These are phyloP conservation scores for Rhinogobio ventralis DNA, from an alignment of 2,797 vertebrate genomes.

Conservation along the genomic window DNA sequence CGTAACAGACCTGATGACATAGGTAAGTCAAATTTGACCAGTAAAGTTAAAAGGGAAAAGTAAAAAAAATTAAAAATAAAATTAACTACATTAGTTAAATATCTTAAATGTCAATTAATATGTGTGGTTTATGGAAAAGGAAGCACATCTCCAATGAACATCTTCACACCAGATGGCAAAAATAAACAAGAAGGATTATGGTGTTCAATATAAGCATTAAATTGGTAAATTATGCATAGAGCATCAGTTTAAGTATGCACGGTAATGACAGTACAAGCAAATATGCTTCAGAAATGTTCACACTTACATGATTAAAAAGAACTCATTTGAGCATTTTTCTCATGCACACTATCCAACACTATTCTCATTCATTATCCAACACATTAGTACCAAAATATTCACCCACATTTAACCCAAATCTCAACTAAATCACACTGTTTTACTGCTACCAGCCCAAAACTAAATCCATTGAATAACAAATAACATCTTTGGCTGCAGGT, in stretches of 20 bases:
- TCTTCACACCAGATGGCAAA: conserved; percentile 3
- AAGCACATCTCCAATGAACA: conserved; percentile 2
- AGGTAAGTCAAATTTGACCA: not conserved
- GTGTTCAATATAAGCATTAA: conserved; percentile 14
- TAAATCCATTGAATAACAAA: conserved; percentile 29
- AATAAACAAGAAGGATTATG: conserved; percentile 23
- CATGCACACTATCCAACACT: no score
- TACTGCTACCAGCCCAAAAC: conserved; percentile 46
- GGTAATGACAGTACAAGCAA: conserved; percentile 24
- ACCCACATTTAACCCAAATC: not conserved
- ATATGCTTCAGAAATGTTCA: conserved; percentile 9
- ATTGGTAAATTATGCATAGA: conserved; percentile 29
- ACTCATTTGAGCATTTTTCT: not conserved
- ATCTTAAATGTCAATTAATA: not conserved
- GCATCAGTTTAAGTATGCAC: conserved; percentile 28
- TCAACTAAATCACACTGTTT: conserved; percentile 48
- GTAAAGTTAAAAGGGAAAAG: not conserved
- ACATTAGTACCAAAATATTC: conserved; percentile 11
- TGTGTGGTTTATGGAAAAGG: not conserved
- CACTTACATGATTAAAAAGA: conserved; percentile 14
- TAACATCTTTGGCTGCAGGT: conserved; percentile 73
- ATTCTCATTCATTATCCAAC: no score
- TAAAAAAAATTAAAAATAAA: not conserved
- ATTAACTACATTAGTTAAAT: conserved; percentile 4
- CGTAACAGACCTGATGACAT: not conserved